Percentiles rank a stretch among this genome's conserved stretches.
Evolutionary conservation across 2,113 vertebrate genomes (phyloP).

Genomic region (Holacanthus passer): DNA sequence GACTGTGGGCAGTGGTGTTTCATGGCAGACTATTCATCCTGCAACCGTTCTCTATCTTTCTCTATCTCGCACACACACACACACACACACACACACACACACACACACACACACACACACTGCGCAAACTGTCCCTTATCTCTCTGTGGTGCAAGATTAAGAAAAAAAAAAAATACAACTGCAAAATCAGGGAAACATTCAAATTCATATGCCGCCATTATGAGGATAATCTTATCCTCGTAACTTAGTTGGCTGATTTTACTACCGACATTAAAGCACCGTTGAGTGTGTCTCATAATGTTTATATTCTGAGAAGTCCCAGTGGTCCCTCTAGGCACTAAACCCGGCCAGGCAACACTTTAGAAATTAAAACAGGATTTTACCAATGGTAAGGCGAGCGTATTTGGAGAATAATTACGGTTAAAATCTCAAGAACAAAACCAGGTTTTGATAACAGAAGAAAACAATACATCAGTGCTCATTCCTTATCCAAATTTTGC

Average conservation of each 20-base stretch:
- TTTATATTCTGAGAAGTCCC: conserved; percentile 75
- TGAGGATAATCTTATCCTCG: conserved; percentile 58
- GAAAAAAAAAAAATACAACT: neutral
- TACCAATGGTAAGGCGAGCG: conserved; percentile 21
- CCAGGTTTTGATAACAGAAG: conserved; percentile 47
- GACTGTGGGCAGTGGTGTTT: conserved; percentile 49
- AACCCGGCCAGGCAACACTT: conserved; percentile 52
- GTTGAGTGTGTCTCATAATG: conserved; percentile 69
- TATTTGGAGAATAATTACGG: conserved; percentile 58
- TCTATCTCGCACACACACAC: neutral
- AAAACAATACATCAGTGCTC: conserved; percentile 54
- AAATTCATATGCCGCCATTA: conserved; percentile 57
- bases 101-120: neutral
- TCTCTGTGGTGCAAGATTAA: neutral
- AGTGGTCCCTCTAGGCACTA: conserved; percentile 30
- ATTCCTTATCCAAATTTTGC: conserved; percentile 51
- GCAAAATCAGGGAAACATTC: conserved; percentile 30
- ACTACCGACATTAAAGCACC: conserved; percentile 56
- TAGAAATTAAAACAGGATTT: conserved; percentile 50
- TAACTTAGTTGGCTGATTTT: conserved; percentile 71
- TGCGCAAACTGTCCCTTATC: neutral
- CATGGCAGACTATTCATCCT: conserved; percentile 9
- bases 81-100: conserved; percentile 14
- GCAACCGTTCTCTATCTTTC: conserved; percentile 1
- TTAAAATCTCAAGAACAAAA: conserved; percentile 55